Conservation (phyloP, 2,113 vertebrate species). For the Reinhardtius hippoglossoides region DNA sequence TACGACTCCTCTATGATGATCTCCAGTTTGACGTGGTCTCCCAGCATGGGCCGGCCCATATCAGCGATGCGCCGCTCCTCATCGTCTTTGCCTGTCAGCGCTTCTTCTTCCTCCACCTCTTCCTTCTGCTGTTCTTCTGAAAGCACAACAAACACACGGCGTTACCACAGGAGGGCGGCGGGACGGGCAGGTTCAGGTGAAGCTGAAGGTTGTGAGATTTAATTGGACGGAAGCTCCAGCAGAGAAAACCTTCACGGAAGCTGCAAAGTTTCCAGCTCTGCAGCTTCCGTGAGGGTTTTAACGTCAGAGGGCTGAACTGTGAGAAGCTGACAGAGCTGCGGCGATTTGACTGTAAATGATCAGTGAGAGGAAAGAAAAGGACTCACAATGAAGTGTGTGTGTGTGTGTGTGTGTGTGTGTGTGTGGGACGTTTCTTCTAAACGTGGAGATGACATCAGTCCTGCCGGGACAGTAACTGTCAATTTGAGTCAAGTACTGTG, state of each 20-base stretch:
- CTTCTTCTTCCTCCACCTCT: slow-evolving; percentile 83
- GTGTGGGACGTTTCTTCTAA: neutral
- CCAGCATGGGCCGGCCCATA: slow-evolving; percentile 94
- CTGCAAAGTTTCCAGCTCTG: neutral
- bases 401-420: neutral
- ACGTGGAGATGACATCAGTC: neutral
- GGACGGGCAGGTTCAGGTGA: neutral
- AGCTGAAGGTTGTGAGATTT: neutral
- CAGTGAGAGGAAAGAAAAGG: neutral
- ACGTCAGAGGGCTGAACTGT: neutral
- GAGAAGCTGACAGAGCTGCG: neutral
- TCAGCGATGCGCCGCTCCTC: slow-evolving; percentile 95
- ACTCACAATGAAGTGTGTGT: neutral
- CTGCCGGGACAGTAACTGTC: neutral
- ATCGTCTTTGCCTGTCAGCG: slow-evolving; percentile 91
- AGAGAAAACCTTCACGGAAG: neutral
- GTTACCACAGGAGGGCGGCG: neutral
- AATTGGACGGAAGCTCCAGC: neutral
- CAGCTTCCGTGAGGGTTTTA: neutral
- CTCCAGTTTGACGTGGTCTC: slow-evolving; percentile 95
- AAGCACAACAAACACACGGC: slow-evolving; percentile 46
- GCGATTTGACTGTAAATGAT: neutral
- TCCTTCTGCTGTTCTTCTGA: slow-evolving; percentile 86
- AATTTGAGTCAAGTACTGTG: neutral
- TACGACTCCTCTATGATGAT: slow-evolving; percentile 99